Evolutionary conservation across 1,140 invertebrate species (phyloP).

Genomic region (Nasonia longicornis): DNA sequence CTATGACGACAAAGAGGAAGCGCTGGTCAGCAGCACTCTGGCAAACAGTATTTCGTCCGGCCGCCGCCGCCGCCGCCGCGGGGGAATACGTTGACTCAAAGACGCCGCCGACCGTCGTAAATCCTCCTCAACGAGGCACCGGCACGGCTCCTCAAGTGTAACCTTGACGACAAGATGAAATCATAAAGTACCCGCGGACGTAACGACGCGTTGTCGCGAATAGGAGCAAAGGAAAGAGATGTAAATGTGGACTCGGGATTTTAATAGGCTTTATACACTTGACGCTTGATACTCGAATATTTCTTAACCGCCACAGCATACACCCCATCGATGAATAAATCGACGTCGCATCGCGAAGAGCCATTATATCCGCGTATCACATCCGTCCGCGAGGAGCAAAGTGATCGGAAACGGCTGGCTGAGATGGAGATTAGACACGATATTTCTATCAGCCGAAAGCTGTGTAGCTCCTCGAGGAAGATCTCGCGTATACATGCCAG

Average conservation of each 20-base stretch:
- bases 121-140: background rate
- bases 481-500: background rate
- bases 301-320: no score
- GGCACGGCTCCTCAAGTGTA: background rate
- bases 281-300: no score
- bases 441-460: conserved; percentile 15
- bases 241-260: background rate
- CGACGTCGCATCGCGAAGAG: no score
- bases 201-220: background rate
- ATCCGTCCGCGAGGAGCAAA: background rate
- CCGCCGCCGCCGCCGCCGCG: background rate
- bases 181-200: background rate
- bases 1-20: background rate
- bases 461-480: background rate
- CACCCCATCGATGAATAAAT: no score
- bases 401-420: background rate
- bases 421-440: background rate
- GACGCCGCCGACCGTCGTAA: conserved; percentile 2
- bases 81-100: conserved; percentile 10
- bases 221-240: background rate
- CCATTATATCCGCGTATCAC: no score
- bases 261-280: no score
- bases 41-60: background rate
- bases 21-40: background rate
- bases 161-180: conserved; percentile 29